Base-by-base conservation (phyloP, 2,113 vertebrate species). In the Nesogale talazaci region DNA sequence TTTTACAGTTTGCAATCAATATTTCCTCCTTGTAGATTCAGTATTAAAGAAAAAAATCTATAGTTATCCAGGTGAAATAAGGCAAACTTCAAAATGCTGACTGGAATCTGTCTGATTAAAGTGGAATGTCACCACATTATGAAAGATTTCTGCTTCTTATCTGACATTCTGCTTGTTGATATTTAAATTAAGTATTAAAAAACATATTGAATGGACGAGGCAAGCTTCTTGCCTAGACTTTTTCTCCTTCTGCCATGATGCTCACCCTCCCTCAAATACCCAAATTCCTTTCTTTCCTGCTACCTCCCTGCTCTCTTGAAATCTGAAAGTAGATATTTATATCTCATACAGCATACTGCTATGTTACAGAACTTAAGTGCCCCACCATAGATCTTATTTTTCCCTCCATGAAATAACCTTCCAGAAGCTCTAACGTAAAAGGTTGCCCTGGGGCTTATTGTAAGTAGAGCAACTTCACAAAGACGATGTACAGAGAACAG, bases 41-140 rank as follows among this genome's bases (percentile, higher is more conserved):
- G 19, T 72, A 79, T 87, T 85, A 31, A 40, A 42, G 61, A 92
- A 86, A 52, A 74, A 34, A 9, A 20, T 89, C 42, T 91, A 17
- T 81, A 78, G 72, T 92, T 38, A 56, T 56, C 27, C 29, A 87
- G 75, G 56, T 95, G 15, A 90, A 87, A 89, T 89, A 56, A 96
- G 94, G 74, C 6, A 84, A 88, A 7, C 42, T 74, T 91, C 46
- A 56, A 93, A 94, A 77, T 86, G n/a, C 9, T 40, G 16, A 56
- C 8, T 77, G 36, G 4, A 76, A 34, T 86, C 2, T 59, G 77
- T 63, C 36, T n/a, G 74, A n/a, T 72, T 86, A 75, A 86, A 67
- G 23, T 75, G 3, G 20, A 72, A 75, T 29, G 87, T 40, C 14
- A 9, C 12, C 10, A n/a, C 61, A 42, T 86, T 38, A 59, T 65